Conservation (phyloP, 2,888 invertebrate species). For the Nyleta sp. region DNA sequence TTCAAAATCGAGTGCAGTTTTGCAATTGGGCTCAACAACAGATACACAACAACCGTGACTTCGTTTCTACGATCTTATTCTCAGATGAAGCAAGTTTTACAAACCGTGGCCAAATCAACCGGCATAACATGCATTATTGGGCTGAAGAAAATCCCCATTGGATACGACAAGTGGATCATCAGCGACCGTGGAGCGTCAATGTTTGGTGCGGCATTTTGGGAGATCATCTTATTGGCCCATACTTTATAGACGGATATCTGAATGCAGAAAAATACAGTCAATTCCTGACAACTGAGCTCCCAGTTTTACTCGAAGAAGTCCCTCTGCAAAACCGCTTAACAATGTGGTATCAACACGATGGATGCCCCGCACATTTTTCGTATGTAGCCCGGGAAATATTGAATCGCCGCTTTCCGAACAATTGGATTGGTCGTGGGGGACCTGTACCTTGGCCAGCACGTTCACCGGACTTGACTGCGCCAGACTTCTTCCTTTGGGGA, state of each 20-base stretch:
- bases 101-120: conserved; percentile 31
- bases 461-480: conserved; percentile 31
- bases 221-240: conserved; percentile 9
- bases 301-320: conserved; percentile 8
- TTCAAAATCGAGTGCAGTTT: conserved; percentile 2
- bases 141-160: conserved; percentile 21
- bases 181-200: conserved; percentile 17
- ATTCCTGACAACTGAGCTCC: neutral
- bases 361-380: conserved; percentile 20
- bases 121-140: conserved; percentile 28
- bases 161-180: conserved; percentile 22
- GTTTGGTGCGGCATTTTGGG: conserved; percentile 20
- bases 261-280: conserved; percentile 2
- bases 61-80: conserved; percentile 19
- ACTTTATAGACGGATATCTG: conserved; percentile 10
- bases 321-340: neutral
- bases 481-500: conserved; percentile 34
- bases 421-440: conserved; percentile 22
- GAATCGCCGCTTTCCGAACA: conserved; percentile 10
- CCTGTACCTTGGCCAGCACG: conserved; percentile 22
- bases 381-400: neutral
- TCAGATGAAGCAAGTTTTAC: conserved; percentile 32
- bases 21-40: conserved; percentile 1
- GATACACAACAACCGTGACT: neutral
- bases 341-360: conserved; percentile 34